Evolutionary conservation across 1,140 invertebrate genomes (phyloP), one percentile per base, ranked within the genome.

Genomic region (Microvelia longipes): DNA sequence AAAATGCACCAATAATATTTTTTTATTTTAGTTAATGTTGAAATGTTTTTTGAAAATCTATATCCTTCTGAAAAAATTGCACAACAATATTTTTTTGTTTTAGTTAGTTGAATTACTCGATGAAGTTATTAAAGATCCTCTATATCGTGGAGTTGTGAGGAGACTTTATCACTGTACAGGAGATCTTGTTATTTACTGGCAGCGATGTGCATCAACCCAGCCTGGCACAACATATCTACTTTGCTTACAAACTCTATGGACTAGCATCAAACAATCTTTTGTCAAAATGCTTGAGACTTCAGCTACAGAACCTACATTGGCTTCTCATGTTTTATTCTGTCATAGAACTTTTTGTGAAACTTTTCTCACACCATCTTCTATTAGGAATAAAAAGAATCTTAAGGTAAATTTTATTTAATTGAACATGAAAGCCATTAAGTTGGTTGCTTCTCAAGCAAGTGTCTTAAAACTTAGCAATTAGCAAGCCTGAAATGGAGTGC

Each of bases 371-470:
- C 26, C 35, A 2, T 68, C 71, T 64, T 2, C 24, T 63, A 28
- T 28, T 25, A 67, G 25, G 15, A 65, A 67, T n/a, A 72, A 69
- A 28, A 69, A 70, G 29, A 66, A 67, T 13, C 62, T 72, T 25
- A 72, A 60, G 68, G 71, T 72, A 68, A 69, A n/a, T 14, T n/a
- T 28, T 62, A 62, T n/a, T n/a, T n/a, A 63, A 63, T 2, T 63
- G 15, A 63, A 63, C 2, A 2, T 26, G 62, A 63, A 63, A 2
- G 62, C n/a, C n/a, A 63, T 63, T 26, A 63, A 26, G n/a, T n/a
- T n/a, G n/a, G n/a, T n/a, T n/a, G n/a, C n/a, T n/a, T n/a, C n/a
- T n/a, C n/a, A n/a, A n/a, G n/a, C n/a, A n/a, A n/a, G n/a, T n/a
- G n/a, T n/a, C n/a, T n/a, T n/a, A n/a, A n/a, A n/a, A n/a, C n/a